A percentile compares a stretch with the other conserved stretches of the same genome.
Evolutionary conservation across 92 coral and sea anemone species (phyloP).

Genomic region (Anthopleura xanthogrammica): DNA sequence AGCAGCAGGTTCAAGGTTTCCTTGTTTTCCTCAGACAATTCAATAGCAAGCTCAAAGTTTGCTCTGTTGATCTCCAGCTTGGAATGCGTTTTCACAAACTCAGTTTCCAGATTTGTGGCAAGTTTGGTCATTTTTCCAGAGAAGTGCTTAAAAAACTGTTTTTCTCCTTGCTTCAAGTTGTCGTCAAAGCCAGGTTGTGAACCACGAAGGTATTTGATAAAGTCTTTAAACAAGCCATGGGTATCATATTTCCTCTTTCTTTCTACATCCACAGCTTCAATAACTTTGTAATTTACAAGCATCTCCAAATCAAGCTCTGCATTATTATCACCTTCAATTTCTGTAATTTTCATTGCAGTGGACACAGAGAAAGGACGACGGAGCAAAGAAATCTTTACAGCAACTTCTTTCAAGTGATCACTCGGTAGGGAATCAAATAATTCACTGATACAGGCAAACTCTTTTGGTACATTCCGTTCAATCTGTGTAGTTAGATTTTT

Average conservation of each 20-base stretch:
- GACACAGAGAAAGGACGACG: conserved; percentile 50
- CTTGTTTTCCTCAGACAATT: conserved; percentile 41
- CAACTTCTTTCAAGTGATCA: conserved; percentile 48
- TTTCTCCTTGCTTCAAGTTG: conserved; percentile 43
- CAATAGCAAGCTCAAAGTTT: conserved; percentile 60
- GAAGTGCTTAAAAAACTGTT: conserved; percentile 49
- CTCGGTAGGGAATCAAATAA: conserved; percentile 51
- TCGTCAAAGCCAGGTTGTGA: conserved; percentile 5
- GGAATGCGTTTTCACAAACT: conserved; percentile 42
- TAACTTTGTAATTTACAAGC: conserved; percentile 31
- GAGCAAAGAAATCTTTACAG: conserved; percentile 63
- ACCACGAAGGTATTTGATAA: conserved; percentile 36
- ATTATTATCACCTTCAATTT: neutral
- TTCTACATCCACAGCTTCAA: conserved; percentile 24
- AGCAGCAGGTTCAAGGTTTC: conserved; percentile 42
- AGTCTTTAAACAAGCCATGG: conserved; percentile 59
- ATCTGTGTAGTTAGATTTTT: conserved; percentile 12
- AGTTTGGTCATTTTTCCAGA: conserved; percentile 40
- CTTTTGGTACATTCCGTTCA: neutral
- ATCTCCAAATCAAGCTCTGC: conserved; percentile 52
- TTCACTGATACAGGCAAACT: conserved; percentile 40
- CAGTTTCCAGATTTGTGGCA: conserved; percentile 42
- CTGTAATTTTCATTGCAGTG: conserved; percentile 57
- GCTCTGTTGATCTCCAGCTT: conserved; percentile 37
- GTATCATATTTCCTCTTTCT: conserved; percentile 57